Percentiles rank a stretch among this genome's conserved stretches.
Conservation (phyloP, 1,140 invertebrate species). For the Aradophagus sp. region DNA sequence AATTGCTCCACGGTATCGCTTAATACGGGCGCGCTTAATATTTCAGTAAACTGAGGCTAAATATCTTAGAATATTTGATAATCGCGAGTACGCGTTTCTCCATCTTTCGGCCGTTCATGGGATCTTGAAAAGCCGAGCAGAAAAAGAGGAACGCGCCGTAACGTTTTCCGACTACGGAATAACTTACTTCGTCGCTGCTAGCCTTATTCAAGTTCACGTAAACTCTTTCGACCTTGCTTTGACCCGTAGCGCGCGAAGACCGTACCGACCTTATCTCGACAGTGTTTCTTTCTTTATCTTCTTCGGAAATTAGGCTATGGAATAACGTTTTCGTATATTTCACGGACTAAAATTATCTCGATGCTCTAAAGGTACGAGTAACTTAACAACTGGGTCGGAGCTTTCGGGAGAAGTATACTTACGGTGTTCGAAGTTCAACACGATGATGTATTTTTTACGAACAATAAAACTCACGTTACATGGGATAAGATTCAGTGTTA, state of each 20-base stretch:
- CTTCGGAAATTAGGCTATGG: conserved; percentile 38
- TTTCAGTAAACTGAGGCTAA: too few relatives aligned
- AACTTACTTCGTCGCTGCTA: conserved; percentile 52
- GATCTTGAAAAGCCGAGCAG: conserved; percentile 29
- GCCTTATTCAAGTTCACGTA: conserved; percentile 55
- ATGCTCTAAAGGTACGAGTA: conserved; percentile 25
- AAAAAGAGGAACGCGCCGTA: conserved; percentile 44
- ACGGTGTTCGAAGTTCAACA: conserved; percentile 15
- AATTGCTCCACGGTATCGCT: too few relatives aligned
- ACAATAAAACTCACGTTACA: conserved; percentile 30
- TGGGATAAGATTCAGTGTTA: too few relatives aligned
- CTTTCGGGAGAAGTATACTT: conserved; percentile 2
- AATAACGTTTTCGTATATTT: conserved; percentile 43
- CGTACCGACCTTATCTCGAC: conserved; percentile 22
- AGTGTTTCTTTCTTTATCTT: conserved; percentile 38
- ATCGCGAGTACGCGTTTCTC: too few relatives aligned
- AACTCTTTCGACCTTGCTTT: conserved; percentile 48
- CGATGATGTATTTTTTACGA: conserved; percentile 16
- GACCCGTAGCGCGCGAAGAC: conserved; percentile 31
- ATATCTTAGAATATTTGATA: too few relatives aligned
- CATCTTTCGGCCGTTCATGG: too few relatives aligned
- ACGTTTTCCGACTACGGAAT: conserved; percentile 53
- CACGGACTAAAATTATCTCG: conserved; percentile 22
- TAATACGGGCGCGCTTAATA: too few relatives aligned
- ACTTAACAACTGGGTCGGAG: conserved; percentile 36